Base-by-base conservation (phyloP, 2,113 vertebrate genomes). In the Sinocyclocheilus rhinocerous region DNA sequence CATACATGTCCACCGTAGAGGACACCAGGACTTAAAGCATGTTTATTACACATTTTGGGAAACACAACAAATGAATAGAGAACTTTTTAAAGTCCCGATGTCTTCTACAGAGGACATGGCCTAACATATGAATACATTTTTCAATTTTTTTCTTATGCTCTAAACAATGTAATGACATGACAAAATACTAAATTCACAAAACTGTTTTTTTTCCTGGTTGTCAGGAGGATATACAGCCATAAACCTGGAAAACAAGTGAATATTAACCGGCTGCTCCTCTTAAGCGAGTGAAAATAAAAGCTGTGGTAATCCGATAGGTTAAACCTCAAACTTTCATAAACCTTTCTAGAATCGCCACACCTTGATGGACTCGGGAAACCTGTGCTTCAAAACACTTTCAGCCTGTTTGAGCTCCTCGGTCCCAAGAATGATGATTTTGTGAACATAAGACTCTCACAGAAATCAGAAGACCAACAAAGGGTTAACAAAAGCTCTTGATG, bases 151-250 rank as follows among this genome's bases (percentile, higher is more conserved):
- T n/a, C n/a, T n/a, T n/a, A n/a, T n/a, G n/a, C n/a, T n/a, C n/a
- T n/a, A n/a, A n/a, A n/a, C n/a, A n/a, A n/a, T n/a, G n/a, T n/a
- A n/a, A n/a, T n/a, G n/a, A n/a, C n/a, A n/a, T n/a, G n/a, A n/a
- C n/a, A n/a, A n/a, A n/a, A n/a, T n/a, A n/a, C n/a, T n/a, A n/a
- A n/a, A n/a, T n/a, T n/a, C n/a, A n/a, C n/a, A n/a, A n/a, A n/a
- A n/a, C n/a, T n/a, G n/a, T n/a, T n/a, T n/a, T n/a, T n/a, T n/a
- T n/a, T n/a, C n/a, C n/a, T n/a, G n/a, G n/a, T n/a, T n/a, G n/a
- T n/a, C n/a, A n/a, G n/a, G n/a, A n/a, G n/a, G n/a, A n/a, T n/a
- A 26, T 26, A 24, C 75, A 87, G 73, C 88, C 88, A 72, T 89
- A 89, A 33, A 89, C 86, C 88, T 89, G 48, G 3, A 84, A 39